Conservation (phyloP, 2,888 invertebrate genomes). For the Rhingia rostrata region DNA sequence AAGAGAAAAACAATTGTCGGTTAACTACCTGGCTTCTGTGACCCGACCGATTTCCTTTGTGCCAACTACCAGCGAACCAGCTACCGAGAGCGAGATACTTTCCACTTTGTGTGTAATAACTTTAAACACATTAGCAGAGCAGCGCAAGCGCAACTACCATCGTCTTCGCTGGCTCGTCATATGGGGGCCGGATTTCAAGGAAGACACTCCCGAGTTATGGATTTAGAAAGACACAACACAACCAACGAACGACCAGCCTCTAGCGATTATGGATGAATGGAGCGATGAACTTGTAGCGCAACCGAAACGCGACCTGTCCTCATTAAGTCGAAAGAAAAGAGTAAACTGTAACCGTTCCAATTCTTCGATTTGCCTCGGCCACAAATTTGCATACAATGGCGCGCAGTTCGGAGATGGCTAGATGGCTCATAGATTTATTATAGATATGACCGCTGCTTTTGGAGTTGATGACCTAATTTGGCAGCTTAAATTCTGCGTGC, state of each 20-base stretch:
- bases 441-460: constrained; percentile 62
- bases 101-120: constrained; percentile 65
- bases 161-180: constrained; percentile 13
- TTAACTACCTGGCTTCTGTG: constrained; percentile 74
- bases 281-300: constrained; percentile 51
- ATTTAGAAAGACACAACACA: constrained; percentile 46
- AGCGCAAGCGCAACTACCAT: constrained; percentile 20
- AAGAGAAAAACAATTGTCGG: constrained; percentile 66
- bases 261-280: constrained; percentile 50
- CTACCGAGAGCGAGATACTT: constrained; percentile 53
- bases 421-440: constrained; percentile 56
- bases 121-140: constrained; percentile 51
- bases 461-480: constrained; percentile 72
- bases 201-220: constrained; percentile 58
- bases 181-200: constrained; percentile 53
- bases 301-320: constrained; percentile 34
- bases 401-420: constrained; percentile 5
- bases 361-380: constrained; percentile 65
- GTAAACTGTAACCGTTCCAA: constrained; percentile 59
- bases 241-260: background rate
- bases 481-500: constrained; percentile 56
- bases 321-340: constrained; percentile 56
- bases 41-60: constrained; percentile 72
- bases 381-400: constrained; percentile 68
- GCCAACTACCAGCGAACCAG: background rate